Conservation (phyloP, 2,797 vertebrate species). For the Cossypha caffra region DNA sequence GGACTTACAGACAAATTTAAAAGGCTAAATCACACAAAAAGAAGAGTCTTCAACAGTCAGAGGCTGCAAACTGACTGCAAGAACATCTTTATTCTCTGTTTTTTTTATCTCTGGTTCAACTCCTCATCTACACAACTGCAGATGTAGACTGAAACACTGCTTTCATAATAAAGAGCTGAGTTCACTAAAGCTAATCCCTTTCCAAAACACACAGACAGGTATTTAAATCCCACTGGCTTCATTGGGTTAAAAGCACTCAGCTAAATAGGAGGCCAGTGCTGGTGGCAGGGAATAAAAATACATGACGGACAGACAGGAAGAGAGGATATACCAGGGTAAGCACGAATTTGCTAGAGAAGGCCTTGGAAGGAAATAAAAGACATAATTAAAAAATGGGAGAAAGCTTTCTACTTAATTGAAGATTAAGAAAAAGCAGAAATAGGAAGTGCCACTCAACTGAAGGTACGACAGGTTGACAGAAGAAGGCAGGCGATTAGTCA, state of each 20-base stretch:
- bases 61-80: background rate
- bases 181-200: conserved; percentile 21
- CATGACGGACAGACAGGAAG: background rate
- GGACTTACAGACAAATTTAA: background rate
- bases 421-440: conserved; percentile 61
- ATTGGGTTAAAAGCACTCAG: conserved; percentile 14
- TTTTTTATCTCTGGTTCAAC: background rate
- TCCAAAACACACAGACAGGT: background rate
- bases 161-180: background rate
- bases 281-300: background rate
- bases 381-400: background rate
- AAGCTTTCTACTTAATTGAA: conserved; percentile 59
- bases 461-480: conserved; percentile 16
- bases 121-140: background rate
- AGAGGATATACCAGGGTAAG: background rate
- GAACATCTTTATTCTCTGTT: background rate
- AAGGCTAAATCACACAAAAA: background rate
- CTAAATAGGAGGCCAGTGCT: background rate
- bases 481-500: conserved; percentile 62
- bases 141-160: background rate
- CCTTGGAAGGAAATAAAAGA: background rate
- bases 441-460: conserved; percentile 45
- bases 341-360: background rate
- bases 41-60: background rate
- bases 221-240: background rate